Evolutionary conservation across 2,888 invertebrate species (phyloP), one percentile per base, ranked within the genome.

Genomic region (Amphipoea lucens): DNA sequence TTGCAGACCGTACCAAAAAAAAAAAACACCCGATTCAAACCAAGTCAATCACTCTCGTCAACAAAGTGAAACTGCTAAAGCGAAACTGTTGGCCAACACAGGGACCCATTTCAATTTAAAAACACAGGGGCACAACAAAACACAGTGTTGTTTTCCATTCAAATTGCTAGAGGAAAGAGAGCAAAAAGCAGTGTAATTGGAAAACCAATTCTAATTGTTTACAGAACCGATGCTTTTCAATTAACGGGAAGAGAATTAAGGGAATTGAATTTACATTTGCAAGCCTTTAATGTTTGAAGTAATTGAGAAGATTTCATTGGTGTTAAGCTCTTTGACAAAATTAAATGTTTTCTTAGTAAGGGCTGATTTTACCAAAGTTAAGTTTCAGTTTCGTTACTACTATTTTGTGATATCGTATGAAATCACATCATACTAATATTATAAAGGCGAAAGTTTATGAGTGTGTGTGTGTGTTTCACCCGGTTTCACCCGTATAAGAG

Each of bases 131-230:
- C 74, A 63, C 57, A 74, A n/a, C 48, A 69, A 73, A 76, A 84
- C 72, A 77, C 71, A 2, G 67, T 74, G 78, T 36, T 45, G 23
- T 69, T 66, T 83, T 60, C 63, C 42, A 82, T 82, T 74, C 40
- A 72, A 77, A 82, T 74, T 60, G 60, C 23, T n/a, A 12, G 12
- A 75, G 48, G 54, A 66, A 86, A 78, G n/a, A 78, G 57, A 78
- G 54, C 45, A 68, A 51, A 54, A 3, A 54, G 48, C 40, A 14
- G 9, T 54, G 65, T 69, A 72, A 86, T 83, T 83, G 74, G 78
- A 86, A 86, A 72, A 73, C 78, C 62, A 63, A 66, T 62, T 71
- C 11, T n/a, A 45, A 71, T 54, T 86, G 63, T 71, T 29, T 74
- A n/a, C 11, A 69, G 70, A 12, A 66, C 51, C 14, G 42, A 45